A percentile compares a stretch with the other conserved stretches of the same genome.
These are phyloP conservation scores for Nemapogon koenigi DNA, from an alignment of 2,888 invertebrate species.

Conservation along the genomic window DNA sequence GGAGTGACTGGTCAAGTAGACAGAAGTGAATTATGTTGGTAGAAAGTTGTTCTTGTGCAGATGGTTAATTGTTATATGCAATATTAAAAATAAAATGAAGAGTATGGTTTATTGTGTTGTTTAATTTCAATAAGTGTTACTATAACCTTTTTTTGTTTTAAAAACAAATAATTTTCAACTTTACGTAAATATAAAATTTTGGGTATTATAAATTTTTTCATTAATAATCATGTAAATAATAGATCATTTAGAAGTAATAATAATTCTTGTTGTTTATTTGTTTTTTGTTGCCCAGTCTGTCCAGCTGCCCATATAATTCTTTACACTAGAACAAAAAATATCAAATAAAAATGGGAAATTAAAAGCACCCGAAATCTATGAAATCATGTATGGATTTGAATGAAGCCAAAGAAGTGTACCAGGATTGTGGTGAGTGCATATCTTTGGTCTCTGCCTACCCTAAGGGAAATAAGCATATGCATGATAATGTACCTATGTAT, in stretches of 20 bases:
- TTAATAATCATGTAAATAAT: too few relatives aligned
- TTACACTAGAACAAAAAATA: constrained; percentile 45
- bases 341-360: not conserved
- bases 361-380: not conserved
- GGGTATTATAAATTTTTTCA: too few relatives aligned
- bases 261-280: not conserved
- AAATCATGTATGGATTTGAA: not conserved
- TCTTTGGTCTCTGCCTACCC: too few relatives aligned
- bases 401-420: not conserved
- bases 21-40: constrained; percentile 17
- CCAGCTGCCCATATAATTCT: constrained; percentile 67
- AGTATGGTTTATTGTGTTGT: too few relatives aligned
- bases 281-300: constrained; percentile 55
- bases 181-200: not conserved
- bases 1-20: constrained; percentile 52
- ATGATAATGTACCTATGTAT: not conserved
- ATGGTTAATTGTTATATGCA: too few relatives aligned
- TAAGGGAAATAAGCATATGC: too few relatives aligned
- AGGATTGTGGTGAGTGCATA: too few relatives aligned
- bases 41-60: not conserved
- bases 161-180: too few relatives aligned
- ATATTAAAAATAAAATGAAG: too few relatives aligned
- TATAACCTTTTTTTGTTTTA: too few relatives aligned
- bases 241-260: too few relatives aligned
- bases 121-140: too few relatives aligned